Conservation (phyloP, 2,797 vertebrate species). For the Takifugu rubripes region DNA sequence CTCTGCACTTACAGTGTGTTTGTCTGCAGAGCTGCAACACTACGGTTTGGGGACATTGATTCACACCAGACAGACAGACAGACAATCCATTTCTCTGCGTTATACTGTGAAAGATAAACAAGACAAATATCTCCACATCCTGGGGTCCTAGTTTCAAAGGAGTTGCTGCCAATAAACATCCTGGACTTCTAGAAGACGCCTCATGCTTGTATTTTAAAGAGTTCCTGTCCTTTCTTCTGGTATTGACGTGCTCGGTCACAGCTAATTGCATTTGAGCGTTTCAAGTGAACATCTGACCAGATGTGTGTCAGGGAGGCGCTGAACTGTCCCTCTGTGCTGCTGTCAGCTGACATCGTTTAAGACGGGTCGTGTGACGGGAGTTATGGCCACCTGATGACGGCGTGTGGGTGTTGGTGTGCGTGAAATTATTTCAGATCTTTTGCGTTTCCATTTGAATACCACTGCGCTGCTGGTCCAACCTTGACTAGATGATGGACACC, state of each 20-base stretch:
- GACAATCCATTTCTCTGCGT: too few species aligned
- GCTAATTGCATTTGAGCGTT: slow-evolving; percentile 3
- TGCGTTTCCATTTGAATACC: slow-evolving; percentile 11
- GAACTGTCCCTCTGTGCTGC: slow-evolving; percentile 19
- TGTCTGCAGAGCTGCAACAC: too few species aligned
- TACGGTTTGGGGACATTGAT: too few species aligned
- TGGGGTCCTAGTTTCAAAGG: too few species aligned
- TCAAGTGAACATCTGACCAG: slow-evolving; percentile 8
- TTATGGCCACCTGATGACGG: slow-evolving; percentile 21
- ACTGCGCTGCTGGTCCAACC: slow-evolving; percentile 9
- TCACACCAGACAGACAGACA: too few species aligned
- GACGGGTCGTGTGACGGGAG: slow-evolving; percentile 39
- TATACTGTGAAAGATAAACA: too few species aligned
- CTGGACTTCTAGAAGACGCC: too few species aligned
- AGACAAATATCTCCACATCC: too few species aligned
- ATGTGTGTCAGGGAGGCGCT: slow-evolving; percentile 15
- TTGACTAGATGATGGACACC: slow-evolving; percentile 8
- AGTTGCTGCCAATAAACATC: too few species aligned
- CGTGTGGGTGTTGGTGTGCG: slow-evolving; percentile 6
- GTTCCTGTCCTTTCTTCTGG: background rate
- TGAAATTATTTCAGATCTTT: background rate
- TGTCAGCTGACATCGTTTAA: slow-evolving; percentile 55
- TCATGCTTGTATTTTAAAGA: too few species aligned
- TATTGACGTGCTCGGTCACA: slow-evolving; percentile 6
- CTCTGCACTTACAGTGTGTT: too few species aligned